Conservation (phyloP, 2,888 invertebrate genomes). For the Papilio gigon region DNA sequence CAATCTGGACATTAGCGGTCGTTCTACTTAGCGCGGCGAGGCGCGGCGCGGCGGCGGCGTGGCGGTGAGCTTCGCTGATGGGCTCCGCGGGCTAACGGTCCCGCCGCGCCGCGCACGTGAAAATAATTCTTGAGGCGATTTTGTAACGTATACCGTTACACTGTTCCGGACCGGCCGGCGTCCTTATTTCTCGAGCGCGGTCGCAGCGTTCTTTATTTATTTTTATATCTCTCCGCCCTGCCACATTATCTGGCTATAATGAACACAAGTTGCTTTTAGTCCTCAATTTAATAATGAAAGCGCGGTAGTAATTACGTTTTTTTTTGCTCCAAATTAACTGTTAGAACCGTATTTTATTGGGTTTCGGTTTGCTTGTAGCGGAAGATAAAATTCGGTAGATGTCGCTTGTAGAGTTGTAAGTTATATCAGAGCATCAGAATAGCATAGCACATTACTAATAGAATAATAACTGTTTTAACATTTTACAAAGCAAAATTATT, state of each 20-base stretch:
- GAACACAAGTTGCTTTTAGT: slow-evolving; percentile 11
- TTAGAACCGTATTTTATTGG: not conserved
- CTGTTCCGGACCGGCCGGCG: slow-evolving; percentile 79
- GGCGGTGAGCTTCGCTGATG: slow-evolving; percentile 60
- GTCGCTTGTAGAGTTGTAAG: not conserved
- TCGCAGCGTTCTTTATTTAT: slow-evolving; percentile 62
- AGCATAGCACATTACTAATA: not conserved
- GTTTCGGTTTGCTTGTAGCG: too few species aligned
- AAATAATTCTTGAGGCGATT: slow-evolving; percentile 82
- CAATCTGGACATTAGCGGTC: slow-evolving; percentile 50
- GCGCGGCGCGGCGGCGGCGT: slow-evolving; percentile 35
- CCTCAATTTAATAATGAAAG: not conserved
- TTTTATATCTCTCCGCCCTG: slow-evolving; percentile 72
- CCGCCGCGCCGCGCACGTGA: slow-evolving; percentile 74
- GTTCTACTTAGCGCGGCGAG: slow-evolving; percentile 64
- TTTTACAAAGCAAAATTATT: not conserved
- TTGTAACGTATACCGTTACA: slow-evolving; percentile 80
- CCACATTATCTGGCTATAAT: slow-evolving; percentile 33
- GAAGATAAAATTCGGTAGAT: not conserved
- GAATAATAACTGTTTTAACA: not conserved
- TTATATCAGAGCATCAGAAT: not conserved
- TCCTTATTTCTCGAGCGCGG: slow-evolving; percentile 76
- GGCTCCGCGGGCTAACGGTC: slow-evolving; percentile 71
- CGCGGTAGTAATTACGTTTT: slow-evolving; percentile 1
- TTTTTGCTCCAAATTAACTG: slow-evolving; percentile 7